These are phyloP conservation scores for Picathartes gymnocephalus DNA, from an alignment of 2,113 vertebrate species.

Conservation along the genomic window DNA sequence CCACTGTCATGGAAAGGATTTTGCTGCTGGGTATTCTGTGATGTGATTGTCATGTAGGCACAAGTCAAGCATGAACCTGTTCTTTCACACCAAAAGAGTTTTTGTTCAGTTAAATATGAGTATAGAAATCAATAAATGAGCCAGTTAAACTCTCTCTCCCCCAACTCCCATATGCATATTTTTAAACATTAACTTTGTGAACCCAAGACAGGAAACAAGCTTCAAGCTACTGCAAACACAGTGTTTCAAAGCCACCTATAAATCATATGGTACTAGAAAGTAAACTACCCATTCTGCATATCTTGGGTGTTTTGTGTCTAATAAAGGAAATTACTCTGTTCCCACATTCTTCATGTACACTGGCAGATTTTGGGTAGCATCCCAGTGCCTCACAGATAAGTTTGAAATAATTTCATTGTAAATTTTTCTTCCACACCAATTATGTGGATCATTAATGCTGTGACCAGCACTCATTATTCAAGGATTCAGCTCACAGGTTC, in stretches of 20 bases:
- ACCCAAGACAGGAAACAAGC: conserved; percentile 10
- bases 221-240: conserved; percentile 16
- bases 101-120: conserved; percentile 9
- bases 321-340: background rate
- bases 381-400: background rate
- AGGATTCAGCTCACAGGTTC: background rate
- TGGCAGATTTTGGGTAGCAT: background rate
- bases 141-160: background rate
- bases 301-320: background rate
- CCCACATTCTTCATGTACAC: background rate
- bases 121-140: background rate
- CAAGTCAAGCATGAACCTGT: conserved; percentile 35
- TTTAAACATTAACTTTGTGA: conserved; percentile 37
- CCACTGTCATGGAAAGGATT: conserved; percentile 26
- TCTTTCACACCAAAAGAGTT: background rate
- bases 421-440: background rate
- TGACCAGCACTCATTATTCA: background rate
- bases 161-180: background rate
- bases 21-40: conserved; percentile 11
- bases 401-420: background rate
- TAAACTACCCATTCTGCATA: background rate
- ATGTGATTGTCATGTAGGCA: conserved; percentile 4
- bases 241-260: background rate
- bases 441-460: background rate
- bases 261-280: background rate